These are phyloP conservation scores for Thereva unica DNA, from an alignment of 2,888 invertebrate species.

Conservation along the genomic window DNA sequence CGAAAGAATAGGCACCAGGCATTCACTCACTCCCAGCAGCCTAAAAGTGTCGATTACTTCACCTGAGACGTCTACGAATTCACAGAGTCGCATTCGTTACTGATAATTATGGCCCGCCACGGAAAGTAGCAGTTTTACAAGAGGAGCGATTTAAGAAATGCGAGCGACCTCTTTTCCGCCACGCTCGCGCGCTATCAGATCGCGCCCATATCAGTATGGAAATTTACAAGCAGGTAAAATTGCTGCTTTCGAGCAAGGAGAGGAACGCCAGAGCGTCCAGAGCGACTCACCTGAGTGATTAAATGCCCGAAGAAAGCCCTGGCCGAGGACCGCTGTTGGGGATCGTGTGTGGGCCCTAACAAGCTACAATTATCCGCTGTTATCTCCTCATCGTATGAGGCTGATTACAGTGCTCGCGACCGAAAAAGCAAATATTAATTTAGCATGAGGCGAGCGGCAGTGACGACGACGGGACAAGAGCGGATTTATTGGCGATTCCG, in stretches of 20 bases:
- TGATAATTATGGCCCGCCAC: no score
- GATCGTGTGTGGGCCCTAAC: slow-evolving; percentile 50
- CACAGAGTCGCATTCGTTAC: no score
- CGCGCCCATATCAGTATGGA: background rate
- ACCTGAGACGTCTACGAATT: no score
- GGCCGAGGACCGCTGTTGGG: slow-evolving; percentile 42
- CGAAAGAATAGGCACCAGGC: no score
- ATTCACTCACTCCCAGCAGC: no score
- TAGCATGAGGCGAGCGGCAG: slow-evolving; percentile 17
- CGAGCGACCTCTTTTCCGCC: no score
- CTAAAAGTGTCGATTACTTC: no score
- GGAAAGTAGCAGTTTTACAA: no score
- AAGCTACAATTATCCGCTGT: slow-evolving; percentile 58
- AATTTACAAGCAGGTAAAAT: slow-evolving; percentile 17
- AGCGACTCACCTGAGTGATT: slow-evolving; percentile 17
- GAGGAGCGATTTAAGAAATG: no score
- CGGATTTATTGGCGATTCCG: slow-evolving; percentile 12
- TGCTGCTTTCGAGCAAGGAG: slow-evolving; percentile 5
- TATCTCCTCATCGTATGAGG: slow-evolving; percentile 55
- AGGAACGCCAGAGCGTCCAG: background rate
- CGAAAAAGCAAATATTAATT: slow-evolving; percentile 58
- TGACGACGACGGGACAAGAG: slow-evolving; percentile 17
- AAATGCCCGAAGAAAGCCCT: slow-evolving; percentile 18
- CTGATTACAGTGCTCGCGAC: slow-evolving; percentile 53
- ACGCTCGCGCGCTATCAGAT: no score